phyloP scores from a whole-genome alignment of 2,888 invertebrate species.

The Crematogaster levior region DNA sequence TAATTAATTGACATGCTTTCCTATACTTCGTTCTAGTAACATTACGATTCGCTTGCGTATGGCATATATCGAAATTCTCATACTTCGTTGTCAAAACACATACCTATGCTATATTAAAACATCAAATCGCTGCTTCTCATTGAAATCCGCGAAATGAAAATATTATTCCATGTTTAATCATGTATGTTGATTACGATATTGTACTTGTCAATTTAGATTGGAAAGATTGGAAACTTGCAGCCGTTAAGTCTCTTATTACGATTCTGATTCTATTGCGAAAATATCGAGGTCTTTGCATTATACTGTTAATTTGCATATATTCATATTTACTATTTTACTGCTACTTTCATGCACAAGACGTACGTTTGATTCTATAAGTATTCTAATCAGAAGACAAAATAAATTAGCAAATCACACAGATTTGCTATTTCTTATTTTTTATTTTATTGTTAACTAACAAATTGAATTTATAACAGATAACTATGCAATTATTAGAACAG shows the following conservation, averaged over 20 bases:
- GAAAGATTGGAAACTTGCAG: background rate
- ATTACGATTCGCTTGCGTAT: conserved; percentile 26
- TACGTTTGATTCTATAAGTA: background rate
- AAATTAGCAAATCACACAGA: background rate
- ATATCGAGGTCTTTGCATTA: background rate
- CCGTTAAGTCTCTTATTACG: background rate
- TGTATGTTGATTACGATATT: background rate
- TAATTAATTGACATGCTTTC: conserved; percentile 33
- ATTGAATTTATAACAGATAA: background rate
- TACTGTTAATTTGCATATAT: conserved; percentile 5
- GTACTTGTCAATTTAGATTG: background rate
- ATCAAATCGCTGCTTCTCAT: background rate
- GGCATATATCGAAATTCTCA: conserved; percentile 30
- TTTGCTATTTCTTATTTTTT: background rate
- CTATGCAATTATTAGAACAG: background rate
- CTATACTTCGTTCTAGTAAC: conserved; percentile 24
- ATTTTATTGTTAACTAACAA: background rate
- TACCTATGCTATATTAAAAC: background rate
- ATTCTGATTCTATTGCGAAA: background rate
- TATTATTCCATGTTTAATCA: conserved; percentile 4
- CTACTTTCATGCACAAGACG: background rate
- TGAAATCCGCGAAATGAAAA: background rate
- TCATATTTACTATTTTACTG: conserved; percentile 7
- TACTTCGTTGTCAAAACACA: conserved; percentile 14
- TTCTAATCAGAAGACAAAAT: background rate